These are phyloP conservation scores for Salvator merianae DNA, from an alignment of 2,113 vertebrate genomes.

Conservation along the genomic window DNA sequence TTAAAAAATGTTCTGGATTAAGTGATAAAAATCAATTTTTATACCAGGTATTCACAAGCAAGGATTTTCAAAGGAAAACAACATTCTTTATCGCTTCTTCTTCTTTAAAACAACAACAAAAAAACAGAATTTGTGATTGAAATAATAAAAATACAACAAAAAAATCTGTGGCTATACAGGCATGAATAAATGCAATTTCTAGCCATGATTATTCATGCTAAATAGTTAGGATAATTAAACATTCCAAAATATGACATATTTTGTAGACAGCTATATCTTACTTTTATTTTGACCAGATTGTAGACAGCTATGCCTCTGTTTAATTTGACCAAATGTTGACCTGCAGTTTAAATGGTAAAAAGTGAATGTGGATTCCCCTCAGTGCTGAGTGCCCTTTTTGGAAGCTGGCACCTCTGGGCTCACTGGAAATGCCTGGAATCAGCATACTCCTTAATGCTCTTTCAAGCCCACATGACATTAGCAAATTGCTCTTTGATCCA, in stretches of 20 bases:
- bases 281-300: background rate
- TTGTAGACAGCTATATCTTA: background rate
- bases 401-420: no score
- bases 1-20: slow-evolving; percentile 17
- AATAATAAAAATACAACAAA: background rate
- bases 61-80: background rate
- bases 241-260: background rate
- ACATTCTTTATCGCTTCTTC: background rate
- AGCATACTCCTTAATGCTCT: no score
- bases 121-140: background rate
- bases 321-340: no score
- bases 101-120: background rate
- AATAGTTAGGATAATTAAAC: background rate
- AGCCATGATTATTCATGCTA: background rate
- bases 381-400: no score
- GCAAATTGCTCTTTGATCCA: no score
- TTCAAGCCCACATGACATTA: no score
- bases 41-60: background rate
- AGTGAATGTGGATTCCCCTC: no score
- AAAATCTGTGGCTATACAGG: background rate
- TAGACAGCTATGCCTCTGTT: no score
- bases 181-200: background rate
- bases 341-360: no score
- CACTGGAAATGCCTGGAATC: no score
- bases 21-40: slow-evolving; percentile 23